Conservation (phyloP, 2,888 invertebrate species). For the Vannuccia rotundouncinata region DNA sequence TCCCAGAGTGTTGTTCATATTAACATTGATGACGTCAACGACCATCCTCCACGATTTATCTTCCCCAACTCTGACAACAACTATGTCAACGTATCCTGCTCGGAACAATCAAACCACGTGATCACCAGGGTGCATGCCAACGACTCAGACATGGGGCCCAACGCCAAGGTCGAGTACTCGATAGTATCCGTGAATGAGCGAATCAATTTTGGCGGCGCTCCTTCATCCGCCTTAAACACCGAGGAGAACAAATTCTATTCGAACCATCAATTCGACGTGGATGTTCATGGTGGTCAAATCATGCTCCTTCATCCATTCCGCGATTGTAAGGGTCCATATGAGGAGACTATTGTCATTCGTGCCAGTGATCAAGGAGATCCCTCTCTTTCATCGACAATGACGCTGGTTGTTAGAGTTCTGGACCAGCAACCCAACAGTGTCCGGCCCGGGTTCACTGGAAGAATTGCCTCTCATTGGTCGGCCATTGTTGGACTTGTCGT, state of each 20-base stretch:
- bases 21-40: constrained; percentile 70
- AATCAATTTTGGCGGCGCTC: background rate
- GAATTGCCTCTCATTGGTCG: constrained; percentile 13
- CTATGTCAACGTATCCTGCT: constrained; percentile 35
- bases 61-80: constrained; percentile 32
- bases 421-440: background rate
- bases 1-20: constrained; percentile 56
- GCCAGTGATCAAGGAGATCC: constrained; percentile 29
- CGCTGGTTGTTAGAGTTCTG: constrained; percentile 4
- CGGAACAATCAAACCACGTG: constrained; percentile 22
- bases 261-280: constrained; percentile 10
- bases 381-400: background rate
- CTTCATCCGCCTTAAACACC: no score
- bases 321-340: constrained; percentile 14
- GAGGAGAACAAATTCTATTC: no score
- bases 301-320: constrained; percentile 1
- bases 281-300: constrained; percentile 13
- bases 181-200: background rate
- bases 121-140: constrained; percentile 75
- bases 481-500: constrained; percentile 36
- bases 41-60: constrained; percentile 73
- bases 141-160: constrained; percentile 73
- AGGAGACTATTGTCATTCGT: background rate
- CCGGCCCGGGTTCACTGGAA: background rate
- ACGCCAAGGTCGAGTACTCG: constrained; percentile 59